These are phyloP conservation scores for Tribolium freemani DNA, from an alignment of 2,888 invertebrate species.

Conservation along the genomic window DNA sequence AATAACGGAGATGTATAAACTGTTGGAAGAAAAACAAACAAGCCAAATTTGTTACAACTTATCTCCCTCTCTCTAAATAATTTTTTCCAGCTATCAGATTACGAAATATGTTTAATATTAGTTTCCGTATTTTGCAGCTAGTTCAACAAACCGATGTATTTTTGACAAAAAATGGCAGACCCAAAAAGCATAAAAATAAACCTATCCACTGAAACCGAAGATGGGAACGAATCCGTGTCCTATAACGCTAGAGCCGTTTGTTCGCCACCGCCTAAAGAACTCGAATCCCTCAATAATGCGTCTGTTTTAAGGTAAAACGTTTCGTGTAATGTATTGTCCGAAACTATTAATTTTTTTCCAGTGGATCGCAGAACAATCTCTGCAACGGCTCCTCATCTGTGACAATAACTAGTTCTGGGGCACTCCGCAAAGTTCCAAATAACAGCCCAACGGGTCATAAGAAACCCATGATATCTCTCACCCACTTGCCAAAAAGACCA, in stretches of 20 bases:
- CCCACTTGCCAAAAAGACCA: conserved; percentile 87
- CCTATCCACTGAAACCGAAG: conserved; percentile 65
- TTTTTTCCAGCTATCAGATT: not conserved
- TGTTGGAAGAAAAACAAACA: no score
- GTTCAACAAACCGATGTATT: not conserved
- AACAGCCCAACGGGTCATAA: conserved; percentile 79
- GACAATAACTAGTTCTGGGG: conserved; percentile 62
- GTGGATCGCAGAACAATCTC: conserved; percentile 80
- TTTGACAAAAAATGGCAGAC: conserved; percentile 52
- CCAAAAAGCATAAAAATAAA: conserved; percentile 71
- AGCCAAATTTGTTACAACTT: no score
- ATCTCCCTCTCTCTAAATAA: not conserved
- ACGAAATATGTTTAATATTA: not conserved
- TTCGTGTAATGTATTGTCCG: not conserved
- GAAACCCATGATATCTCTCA: conserved; percentile 81
- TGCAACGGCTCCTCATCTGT: conserved; percentile 77
- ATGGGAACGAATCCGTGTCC: conserved; percentile 55
- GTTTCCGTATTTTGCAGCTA: not conserved
- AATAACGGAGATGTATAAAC: no score
- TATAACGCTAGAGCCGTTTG: conserved; percentile 58
- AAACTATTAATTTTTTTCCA: conserved; percentile 66
- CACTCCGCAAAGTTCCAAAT: conserved; percentile 79
- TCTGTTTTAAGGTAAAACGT: conserved; percentile 73
- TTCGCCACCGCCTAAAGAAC: conserved; percentile 66
- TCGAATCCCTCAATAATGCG: conserved; percentile 78